Percentiles rank a stretch among this genome's conserved stretches.
phyloP scores from a whole-genome alignment of 2,113 vertebrate genomes.

The Scartelaos histophorus region DNA sequence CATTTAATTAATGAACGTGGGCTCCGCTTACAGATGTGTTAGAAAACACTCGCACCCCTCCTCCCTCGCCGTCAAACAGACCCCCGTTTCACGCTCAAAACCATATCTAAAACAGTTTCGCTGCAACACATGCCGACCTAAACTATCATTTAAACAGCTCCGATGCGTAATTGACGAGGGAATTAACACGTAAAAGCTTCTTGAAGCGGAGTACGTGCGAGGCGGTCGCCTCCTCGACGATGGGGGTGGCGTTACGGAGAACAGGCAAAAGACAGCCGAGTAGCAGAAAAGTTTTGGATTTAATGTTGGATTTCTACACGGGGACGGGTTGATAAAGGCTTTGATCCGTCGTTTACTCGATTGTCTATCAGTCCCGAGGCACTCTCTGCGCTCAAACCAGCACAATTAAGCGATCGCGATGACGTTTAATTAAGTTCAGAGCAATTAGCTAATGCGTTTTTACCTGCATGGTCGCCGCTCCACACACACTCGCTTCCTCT shows the following conservation, averaged over 20 bases:
- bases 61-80: slow-evolving; percentile 51
- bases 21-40: slow-evolving; percentile 77
- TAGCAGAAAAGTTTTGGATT: slow-evolving; percentile 77
- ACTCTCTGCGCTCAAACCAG: slow-evolving; percentile 35
- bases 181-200: slow-evolving; percentile 63
- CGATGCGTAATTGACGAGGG: slow-evolving; percentile 62
- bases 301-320: slow-evolving; percentile 67
- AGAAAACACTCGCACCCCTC: slow-evolving; percentile 69
- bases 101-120: slow-evolving; percentile 43
- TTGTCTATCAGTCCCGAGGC: slow-evolving; percentile 48
- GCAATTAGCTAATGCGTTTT: slow-evolving; percentile 81
- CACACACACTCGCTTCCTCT: slow-evolving; percentile 74
- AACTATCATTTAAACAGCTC: slow-evolving; percentile 61
- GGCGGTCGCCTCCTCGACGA: slow-evolving; percentile 60
- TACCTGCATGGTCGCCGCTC: slow-evolving; percentile 83
- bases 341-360: slow-evolving; percentile 52
- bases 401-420: slow-evolving; percentile 62
- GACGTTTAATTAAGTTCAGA: slow-evolving; percentile 77
- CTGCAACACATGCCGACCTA: slow-evolving; percentile 62
- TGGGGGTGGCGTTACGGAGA: slow-evolving; percentile 64
- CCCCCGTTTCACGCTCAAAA: slow-evolving; percentile 50
- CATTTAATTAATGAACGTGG: slow-evolving; percentile 82
- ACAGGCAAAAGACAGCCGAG: slow-evolving; percentile 55
- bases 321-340: slow-evolving; percentile 56
- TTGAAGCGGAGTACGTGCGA: slow-evolving; percentile 65